phyloP scores from a whole-genome alignment of 2,888 invertebrate genomes.

The Pristionchus fissidentatus region DNA sequence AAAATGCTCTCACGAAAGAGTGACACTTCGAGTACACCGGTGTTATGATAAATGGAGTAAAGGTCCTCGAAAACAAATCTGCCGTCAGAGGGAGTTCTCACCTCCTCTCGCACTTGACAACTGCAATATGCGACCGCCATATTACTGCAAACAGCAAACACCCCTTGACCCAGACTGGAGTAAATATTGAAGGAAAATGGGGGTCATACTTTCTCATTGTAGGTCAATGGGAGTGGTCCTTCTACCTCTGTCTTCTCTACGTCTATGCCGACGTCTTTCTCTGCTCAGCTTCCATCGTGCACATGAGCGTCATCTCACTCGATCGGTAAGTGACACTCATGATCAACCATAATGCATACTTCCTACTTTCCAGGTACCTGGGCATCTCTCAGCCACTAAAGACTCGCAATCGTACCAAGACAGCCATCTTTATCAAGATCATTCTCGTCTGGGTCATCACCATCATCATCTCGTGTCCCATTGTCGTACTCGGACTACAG shows the following conservation, averaged over 20 bases:
- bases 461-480: slow-evolving; percentile 90
- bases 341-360: slow-evolving; percentile 76
- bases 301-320: slow-evolving; percentile 80
- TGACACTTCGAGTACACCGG: background rate
- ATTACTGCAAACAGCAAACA: no score
- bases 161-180: no score
- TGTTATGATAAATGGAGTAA: slow-evolving; percentile 31
- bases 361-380: slow-evolving; percentile 69
- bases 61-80: background rate
- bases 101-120: slow-evolving; percentile 26
- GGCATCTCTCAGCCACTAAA: slow-evolving; percentile 86
- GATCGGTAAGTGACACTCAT: slow-evolving; percentile 84
- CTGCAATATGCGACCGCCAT: no score
- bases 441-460: slow-evolving; percentile 93
- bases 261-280: slow-evolving; percentile 85
- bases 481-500: slow-evolving; percentile 80
- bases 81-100: slow-evolving; percentile 11
- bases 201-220: background rate
- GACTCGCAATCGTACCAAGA: slow-evolving; percentile 89
- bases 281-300: slow-evolving; percentile 80
- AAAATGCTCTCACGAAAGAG: background rate
- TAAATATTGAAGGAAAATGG: no score
- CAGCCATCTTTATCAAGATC: slow-evolving; percentile 85
- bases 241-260: slow-evolving; percentile 81
- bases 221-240: slow-evolving; percentile 73